phyloP scores from a whole-genome alignment of 2,113 vertebrate species.

The Callospermophilus lateralis region DNA sequence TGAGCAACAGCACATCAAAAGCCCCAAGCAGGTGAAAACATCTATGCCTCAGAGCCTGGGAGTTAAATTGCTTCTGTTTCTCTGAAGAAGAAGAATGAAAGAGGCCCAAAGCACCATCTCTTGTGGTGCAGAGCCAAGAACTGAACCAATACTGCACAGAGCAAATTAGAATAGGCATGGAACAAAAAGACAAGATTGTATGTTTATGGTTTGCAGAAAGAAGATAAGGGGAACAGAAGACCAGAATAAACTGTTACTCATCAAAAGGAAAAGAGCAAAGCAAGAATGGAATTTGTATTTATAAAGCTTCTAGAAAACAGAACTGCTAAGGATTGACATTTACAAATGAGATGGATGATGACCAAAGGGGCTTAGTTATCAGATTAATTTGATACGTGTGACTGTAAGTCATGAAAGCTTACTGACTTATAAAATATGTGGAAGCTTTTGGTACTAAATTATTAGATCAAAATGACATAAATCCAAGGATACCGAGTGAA shows the following conservation, averaged over 20 bases:
- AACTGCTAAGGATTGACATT: constrained; percentile 4
- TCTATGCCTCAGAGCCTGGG: constrained; percentile 47
- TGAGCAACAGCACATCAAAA: constrained; percentile 55
- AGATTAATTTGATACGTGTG: constrained; percentile 61
- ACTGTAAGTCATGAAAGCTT: background rate
- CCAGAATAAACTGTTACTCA: constrained; percentile 38
- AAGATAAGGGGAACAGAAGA: constrained; percentile 68
- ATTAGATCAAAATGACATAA: constrained; percentile 12
- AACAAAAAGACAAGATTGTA: constrained; percentile 12
- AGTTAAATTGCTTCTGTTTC: constrained; percentile 62
- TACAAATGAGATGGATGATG: constrained; percentile 26
- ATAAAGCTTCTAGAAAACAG: constrained; percentile 44
- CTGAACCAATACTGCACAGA: background rate
- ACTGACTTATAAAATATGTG: constrained; percentile 31
- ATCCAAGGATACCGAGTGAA: background rate
- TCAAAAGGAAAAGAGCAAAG: background rate
- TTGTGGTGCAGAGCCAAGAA: constrained; percentile 17
- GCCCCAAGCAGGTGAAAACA: background rate
- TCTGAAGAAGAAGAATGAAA: constrained; percentile 53
- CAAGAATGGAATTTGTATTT: constrained; percentile 64
- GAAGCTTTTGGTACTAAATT: constrained; percentile 15
- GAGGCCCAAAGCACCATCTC: background rate
- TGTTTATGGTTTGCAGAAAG: constrained; percentile 49
- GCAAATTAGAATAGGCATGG: background rate
- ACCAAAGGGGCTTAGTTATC: background rate